Percentiles rank a stretch among this genome's conserved stretches.
These are phyloP conservation scores for Drosophila chauvacae DNA, from an alignment of 1,140 invertebrate species.

Conservation along the genomic window DNA sequence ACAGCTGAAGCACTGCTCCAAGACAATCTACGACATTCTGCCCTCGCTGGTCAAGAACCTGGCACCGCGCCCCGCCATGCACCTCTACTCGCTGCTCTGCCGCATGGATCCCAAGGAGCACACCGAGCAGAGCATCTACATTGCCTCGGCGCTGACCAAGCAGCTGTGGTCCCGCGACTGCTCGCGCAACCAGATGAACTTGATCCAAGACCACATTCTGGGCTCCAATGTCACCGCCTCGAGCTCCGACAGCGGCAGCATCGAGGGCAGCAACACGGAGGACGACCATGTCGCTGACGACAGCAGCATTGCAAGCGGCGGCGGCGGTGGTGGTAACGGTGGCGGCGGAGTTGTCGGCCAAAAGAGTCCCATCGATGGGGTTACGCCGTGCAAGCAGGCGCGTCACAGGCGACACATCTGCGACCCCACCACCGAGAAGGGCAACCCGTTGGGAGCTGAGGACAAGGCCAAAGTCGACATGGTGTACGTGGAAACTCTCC, in stretches of 20 bases:
- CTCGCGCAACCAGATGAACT: slow-evolving; percentile 85
- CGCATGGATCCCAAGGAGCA: slow-evolving; percentile 95
- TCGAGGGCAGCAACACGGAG: slow-evolving; percentile 92
- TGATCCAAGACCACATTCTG: slow-evolving; percentile 85
- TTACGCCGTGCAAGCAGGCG: slow-evolving; percentile 86
- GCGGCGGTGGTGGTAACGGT: slow-evolving; percentile 57
- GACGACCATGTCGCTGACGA: slow-evolving; percentile 87
- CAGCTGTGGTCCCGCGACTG: slow-evolving; percentile 93
- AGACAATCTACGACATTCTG: slow-evolving; percentile 95
- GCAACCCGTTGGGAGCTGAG: slow-evolving; percentile 61
- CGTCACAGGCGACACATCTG: slow-evolving; percentile 73
- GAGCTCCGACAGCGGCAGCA: slow-evolving; percentile 89
- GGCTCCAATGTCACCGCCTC: slow-evolving; percentile 86
- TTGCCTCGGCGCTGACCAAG: slow-evolving; percentile 95
- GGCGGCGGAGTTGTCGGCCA: slow-evolving; percentile 52
- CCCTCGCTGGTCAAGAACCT: slow-evolving; percentile 95
- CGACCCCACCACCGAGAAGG: slow-evolving; percentile 74
- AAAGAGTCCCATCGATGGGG: slow-evolving; percentile 81
- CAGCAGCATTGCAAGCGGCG: slow-evolving; percentile 78
- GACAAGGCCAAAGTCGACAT: slow-evolving; percentile 72
- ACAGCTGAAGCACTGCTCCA: slow-evolving; percentile 96
- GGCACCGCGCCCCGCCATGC: slow-evolving; percentile 93
- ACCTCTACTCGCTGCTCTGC: slow-evolving; percentile 93
- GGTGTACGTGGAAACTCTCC: slow-evolving; percentile 42
- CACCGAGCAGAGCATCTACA: slow-evolving; percentile 95